Evolutionary conservation across 2,797 vertebrate species (phyloP), one percentile per base, ranked within the genome.

Genomic region (Hylomyscus alleni): DNA sequence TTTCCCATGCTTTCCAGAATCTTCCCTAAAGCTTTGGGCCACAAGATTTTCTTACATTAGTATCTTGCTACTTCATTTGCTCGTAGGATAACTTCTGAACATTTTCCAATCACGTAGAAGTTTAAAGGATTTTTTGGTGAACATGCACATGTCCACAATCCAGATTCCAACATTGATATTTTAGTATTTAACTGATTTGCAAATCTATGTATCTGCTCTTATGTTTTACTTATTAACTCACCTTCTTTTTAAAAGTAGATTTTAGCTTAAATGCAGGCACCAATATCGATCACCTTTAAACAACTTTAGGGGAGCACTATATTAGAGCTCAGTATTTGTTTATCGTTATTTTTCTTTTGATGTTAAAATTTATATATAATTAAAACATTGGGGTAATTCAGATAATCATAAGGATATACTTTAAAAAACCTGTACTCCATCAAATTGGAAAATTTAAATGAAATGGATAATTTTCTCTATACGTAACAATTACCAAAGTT

Each of bases 11-110:
- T 97, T 93, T 84, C 50, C 4, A 40, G 24, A 67, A 56, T 10
- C 22, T 62, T 69, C n/a, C 75, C 24, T 34, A 47, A 87, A 86
- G 44, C 52, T 73, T 95, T 90, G 84, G 22, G 15, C 73, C 17
- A 47, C 78, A 90, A 83, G 60, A 56, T 75, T 95, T 95, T 95
- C 91, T 50, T 34, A 56, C 24, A 81, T 95, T 65, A 90, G 12
- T 24, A 34, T 84, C 89, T 93, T 81, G 24, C 65, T 52, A 26
- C 12, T 62, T 93, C 82, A 80, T 80, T 91, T 87, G 34, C 40
- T 81, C n/a, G 73, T 81, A 67, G n/a, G 75, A 62, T 40, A 81
- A 78, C n/a, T 37, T 69, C 69, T 37, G 73, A 24, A 81, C 72
- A 31, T 90, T 95, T 89, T 82, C 37, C 88, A 80, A 92, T 83